Base-by-base conservation (phyloP, 2,888 invertebrate species). In the Nemoura dubitans region DNA sequence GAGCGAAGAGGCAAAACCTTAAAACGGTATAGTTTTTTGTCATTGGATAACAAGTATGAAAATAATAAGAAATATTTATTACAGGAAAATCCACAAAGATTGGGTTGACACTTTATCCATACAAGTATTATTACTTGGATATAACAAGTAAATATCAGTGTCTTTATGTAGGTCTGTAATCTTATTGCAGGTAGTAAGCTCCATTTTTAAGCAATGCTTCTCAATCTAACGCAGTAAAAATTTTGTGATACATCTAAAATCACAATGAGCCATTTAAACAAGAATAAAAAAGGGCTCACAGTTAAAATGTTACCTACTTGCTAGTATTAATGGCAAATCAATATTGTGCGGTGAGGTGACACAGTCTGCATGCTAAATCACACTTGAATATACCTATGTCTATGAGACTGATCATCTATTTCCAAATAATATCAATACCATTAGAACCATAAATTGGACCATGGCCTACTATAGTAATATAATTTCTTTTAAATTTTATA, bases 11-110 rank as follows among this genome's bases (percentile, higher is more conserved):
- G n/a, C n/a, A n/a, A n/a, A n/a, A n/a, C n/a, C n/a, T n/a, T n/a
- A 36, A 36, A 36, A 36, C 10, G 36, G 36, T 36, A n/a, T n/a
- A 36, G 10, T 36, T 36, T 3, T 36, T 3, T 36, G 5, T 6
- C 36, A 36, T 36, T 36, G 36, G n/a, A 36, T 36, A 10, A 36
- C 36, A 36, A 6, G 3, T 21, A 59, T 59, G 14, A 59, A 59
- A 59, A 59, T 59, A 59, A 59, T 59, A 59, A 59, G 59, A 59
- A 59, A 59, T 59, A 59, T 59, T 59, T 59, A 59, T 59, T 59
- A 59, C 59, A 59, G 59, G 59, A 59, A 59, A 59, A 59, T 59
- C 59, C 21, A 59, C 21, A 59, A 16, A 59, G 59, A 59, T 21
- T 21, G 59, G 21, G 21, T 14, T 21, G 21, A 59, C 2, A 21